phyloP scores from a whole-genome alignment of 2,888 invertebrate species.

The Eurytoma californica region DNA sequence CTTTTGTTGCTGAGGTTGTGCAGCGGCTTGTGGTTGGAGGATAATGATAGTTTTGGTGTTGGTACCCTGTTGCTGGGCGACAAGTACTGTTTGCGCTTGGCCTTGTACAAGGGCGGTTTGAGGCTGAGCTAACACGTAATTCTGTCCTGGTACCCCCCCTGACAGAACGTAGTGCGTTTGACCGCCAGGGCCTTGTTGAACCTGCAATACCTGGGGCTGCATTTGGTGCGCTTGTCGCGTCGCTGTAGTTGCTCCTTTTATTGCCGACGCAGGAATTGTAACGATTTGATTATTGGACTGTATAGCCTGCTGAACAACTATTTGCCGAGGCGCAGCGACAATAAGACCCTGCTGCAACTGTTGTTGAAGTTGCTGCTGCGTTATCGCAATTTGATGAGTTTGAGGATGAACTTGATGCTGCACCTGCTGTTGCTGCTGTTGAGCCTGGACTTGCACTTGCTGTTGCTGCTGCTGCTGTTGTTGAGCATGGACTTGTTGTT shows the following conservation, averaged over 20 bases:
- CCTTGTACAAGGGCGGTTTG: slow-evolving; percentile 79
- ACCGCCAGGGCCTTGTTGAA: slow-evolving; percentile 73
- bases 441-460: slow-evolving; percentile 56
- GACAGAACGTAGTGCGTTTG: slow-evolving; percentile 78
- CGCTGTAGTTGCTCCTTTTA: slow-evolving; percentile 60
- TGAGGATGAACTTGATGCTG: slow-evolving; percentile 67
- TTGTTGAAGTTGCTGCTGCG: slow-evolving; percentile 65
- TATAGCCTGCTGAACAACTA: slow-evolving; percentile 64
- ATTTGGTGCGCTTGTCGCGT: slow-evolving; percentile 60
- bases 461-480: slow-evolving; percentile 52
- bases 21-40: slow-evolving; percentile 78
- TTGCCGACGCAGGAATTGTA: slow-evolving; percentile 66
- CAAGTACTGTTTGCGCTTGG: slow-evolving; percentile 80
- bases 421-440: slow-evolving; percentile 51
- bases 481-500: slow-evolving; percentile 49
- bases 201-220: slow-evolving; percentile 67
- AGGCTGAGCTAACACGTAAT: slow-evolving; percentile 82
- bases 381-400: slow-evolving; percentile 58
- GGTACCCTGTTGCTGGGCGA: slow-evolving; percentile 82
- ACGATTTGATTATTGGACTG: slow-evolving; percentile 65
- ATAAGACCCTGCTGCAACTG: slow-evolving; percentile 74
- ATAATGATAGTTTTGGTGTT: slow-evolving; percentile 84
- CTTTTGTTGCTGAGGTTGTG: slow-evolving; percentile 75
- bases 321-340: slow-evolving; percentile 68
- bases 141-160: slow-evolving; percentile 78